A percentile compares a stretch with the other conserved stretches of the same genome.
Evolutionary conservation across 1,140 invertebrate species (phyloP).

Genomic region (Anastrepha ludens): DNA sequence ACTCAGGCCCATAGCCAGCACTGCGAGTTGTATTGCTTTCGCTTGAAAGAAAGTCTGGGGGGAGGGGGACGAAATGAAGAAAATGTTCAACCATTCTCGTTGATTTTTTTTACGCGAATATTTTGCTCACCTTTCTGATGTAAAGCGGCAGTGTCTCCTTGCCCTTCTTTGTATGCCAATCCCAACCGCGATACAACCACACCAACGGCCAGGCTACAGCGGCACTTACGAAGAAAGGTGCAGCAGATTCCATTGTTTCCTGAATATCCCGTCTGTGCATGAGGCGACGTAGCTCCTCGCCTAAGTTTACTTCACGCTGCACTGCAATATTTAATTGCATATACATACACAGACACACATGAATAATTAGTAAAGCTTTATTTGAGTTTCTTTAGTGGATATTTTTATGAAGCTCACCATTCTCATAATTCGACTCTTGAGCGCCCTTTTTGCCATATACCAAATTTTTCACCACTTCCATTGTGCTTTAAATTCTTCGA

Average conservation of each 20-base stretch:
- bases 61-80: background rate
- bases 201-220: conserved; percentile 67
- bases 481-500: background rate
- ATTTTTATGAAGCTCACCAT: background rate
- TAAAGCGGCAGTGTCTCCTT: conserved; percentile 64
- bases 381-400: background rate
- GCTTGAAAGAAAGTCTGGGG: conserved; percentile 68
- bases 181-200: conserved; percentile 65
- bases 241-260: conserved; percentile 57
- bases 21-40: conserved; percentile 65
- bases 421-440: background rate
- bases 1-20: conserved; percentile 62
- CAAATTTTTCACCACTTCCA: background rate
- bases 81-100: background rate
- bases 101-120: background rate
- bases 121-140: conserved; percentile 63
- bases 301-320: conserved; percentile 57
- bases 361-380: background rate
- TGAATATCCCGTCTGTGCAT: conserved; percentile 60
- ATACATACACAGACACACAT: too few relatives aligned
- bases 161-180: conserved; percentile 61
- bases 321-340: background rate
- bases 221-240: conserved; percentile 63
- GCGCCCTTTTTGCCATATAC: background rate
- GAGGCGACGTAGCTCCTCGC: conserved; percentile 2